A percentile compares a stretch with the other conserved stretches of the same genome.
Evolutionary conservation across 1,140 invertebrate species (phyloP).

Genomic region (Lethrus apterus): DNA sequence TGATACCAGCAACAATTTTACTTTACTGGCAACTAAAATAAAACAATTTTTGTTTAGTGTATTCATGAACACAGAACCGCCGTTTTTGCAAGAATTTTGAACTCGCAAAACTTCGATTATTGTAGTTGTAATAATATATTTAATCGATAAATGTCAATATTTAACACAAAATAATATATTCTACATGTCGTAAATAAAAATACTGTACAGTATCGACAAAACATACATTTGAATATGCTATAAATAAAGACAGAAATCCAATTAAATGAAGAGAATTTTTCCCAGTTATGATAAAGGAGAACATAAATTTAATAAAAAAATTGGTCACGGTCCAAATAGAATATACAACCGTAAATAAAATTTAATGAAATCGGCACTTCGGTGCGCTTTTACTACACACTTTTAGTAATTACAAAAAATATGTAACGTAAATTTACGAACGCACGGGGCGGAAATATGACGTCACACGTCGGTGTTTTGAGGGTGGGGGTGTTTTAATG

Average conservation of each 20-base stretch:
- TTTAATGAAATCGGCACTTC: conserved; percentile 17
- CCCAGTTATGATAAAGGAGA: not conserved
- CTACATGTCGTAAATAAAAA: no score
- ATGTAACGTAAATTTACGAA: conserved; percentile 17
- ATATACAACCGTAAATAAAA: conserved; percentile 19
- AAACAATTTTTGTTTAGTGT: no score
- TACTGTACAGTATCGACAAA: no score
- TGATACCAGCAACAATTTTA: no score
- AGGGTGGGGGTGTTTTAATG: conserved; percentile 5
- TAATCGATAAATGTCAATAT: no score
- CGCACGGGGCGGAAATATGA: conserved; percentile 11
- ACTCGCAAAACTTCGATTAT: no score
- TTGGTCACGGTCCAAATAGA: conserved; percentile 7
- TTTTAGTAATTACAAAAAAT: conserved; percentile 20
- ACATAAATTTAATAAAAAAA: conserved; percentile 14
- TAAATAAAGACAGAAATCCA: conserved; percentile 8
- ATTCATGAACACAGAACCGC: no score
- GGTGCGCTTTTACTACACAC: conserved; percentile 3
- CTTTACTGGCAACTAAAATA: no score
- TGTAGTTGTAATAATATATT: no score
- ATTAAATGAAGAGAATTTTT: conserved; percentile 7
- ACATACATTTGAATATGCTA: no score
- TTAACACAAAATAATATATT: no score
- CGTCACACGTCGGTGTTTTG: not conserved
- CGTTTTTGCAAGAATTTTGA: no score